Evolutionary conservation across 1,140 invertebrate genomes (phyloP).

Genomic region (Plectrocnemia conspersa): DNA sequence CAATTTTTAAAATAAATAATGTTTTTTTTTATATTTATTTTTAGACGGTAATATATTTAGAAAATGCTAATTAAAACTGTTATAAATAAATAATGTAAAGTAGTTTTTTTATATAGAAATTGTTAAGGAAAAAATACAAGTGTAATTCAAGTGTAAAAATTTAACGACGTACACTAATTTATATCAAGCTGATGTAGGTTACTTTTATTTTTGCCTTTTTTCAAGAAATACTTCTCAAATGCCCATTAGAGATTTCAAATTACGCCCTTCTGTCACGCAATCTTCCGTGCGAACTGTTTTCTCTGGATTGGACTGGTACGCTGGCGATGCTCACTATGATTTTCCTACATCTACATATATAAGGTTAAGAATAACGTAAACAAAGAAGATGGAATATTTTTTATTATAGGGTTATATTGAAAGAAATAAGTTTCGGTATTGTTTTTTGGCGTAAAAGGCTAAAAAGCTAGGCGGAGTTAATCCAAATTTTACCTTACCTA

Average conservation of each 20-base stretch:
- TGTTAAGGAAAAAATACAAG: no score
- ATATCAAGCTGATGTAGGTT: no score
- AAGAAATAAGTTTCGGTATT: background rate
- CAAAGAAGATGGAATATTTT: background rate
- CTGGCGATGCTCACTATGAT: background rate
- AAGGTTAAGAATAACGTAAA: background rate
- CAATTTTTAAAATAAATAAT: no score
- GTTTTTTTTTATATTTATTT: no score
- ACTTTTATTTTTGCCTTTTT: no score
- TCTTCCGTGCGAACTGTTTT: slow-evolving; percentile 13
- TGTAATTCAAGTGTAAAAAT: no score
- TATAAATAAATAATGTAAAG: no score
- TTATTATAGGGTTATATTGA: slow-evolving; percentile 1
- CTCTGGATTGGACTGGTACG: background rate
- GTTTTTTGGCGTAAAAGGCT: background rate
- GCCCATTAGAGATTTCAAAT: slow-evolving; percentile 1
- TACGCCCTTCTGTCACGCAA: slow-evolving; percentile 11
- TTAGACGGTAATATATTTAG: no score
- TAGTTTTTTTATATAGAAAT: no score
- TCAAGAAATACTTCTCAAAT: no score
- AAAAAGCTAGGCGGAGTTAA: slow-evolving; percentile 23
- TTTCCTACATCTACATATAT: background rate
- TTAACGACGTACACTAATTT: no score
- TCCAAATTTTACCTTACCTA: slow-evolving; percentile 31
- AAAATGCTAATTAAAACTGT: no score